Evolutionary conservation across 1,140 invertebrate species (phyloP).

Genomic region (Pemphigus obesinymphae): DNA sequence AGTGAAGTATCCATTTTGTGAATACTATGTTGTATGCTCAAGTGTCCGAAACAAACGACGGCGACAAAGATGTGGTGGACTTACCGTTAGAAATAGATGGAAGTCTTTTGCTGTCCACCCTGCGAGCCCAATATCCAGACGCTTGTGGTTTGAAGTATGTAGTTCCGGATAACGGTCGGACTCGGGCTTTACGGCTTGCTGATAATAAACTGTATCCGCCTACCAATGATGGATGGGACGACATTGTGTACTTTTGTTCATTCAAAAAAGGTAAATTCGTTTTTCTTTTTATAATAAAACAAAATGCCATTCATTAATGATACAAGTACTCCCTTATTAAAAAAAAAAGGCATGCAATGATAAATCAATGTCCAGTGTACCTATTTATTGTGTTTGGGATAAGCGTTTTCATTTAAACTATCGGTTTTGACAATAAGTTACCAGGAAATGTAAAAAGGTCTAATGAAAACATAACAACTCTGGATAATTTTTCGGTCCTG

Average conservation of each 20-base stretch:
- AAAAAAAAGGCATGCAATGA: no score
- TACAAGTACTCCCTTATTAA: no score
- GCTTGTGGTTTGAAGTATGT: constrained; percentile 91
- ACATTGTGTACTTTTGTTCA: constrained; percentile 83
- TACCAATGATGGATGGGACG: constrained; percentile 79
- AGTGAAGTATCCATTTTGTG: no score
- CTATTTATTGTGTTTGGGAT: no score
- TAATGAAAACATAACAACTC: no score
- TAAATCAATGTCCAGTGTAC: no score
- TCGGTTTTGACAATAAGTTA: no score
- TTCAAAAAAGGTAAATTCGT: constrained; percentile 80
- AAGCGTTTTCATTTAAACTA: no score
- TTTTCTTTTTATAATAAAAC: neutral
- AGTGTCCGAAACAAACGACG: constrained; percentile 83
- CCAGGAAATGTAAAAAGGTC: no score
- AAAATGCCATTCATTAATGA: no score
- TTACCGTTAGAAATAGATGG: constrained; percentile 85
- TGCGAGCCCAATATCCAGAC: constrained; percentile 87
- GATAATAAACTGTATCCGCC: constrained; percentile 84
- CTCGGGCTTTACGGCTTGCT: constrained; percentile 79
- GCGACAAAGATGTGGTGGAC: constrained; percentile 76
- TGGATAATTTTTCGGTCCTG: no score
- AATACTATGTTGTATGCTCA: constrained; percentile 55
- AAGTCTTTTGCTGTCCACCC: constrained; percentile 77
- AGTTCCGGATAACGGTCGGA: constrained; percentile 75